Conservation (phyloP, 2,888 invertebrate genomes). For the Dusona sp. region DNA sequence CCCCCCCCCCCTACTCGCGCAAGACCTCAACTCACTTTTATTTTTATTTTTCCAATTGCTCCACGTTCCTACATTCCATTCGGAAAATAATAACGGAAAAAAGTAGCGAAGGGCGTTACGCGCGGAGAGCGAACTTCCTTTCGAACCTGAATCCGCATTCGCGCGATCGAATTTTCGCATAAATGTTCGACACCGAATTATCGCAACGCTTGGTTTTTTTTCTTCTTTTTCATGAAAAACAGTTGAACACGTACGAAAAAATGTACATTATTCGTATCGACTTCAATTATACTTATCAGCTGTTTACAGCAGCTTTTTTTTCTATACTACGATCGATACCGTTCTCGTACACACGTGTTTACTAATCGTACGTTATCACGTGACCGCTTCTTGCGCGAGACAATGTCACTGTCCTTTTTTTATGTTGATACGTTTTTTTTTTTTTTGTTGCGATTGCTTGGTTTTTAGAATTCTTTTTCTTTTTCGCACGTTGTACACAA, state of each 20-base stretch:
- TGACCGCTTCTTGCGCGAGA: not conserved
- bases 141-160: not conserved
- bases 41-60: not conserved
- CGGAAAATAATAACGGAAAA: not conserved
- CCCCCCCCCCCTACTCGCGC: not conserved
- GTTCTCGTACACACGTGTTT: constrained; percentile 44
- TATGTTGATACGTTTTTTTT: not conserved
- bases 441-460: not conserved
- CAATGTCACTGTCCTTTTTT: not conserved
- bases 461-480: not conserved
- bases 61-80: not conserved
- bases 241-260: not conserved
- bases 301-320: not conserved
- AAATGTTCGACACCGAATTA: not conserved
- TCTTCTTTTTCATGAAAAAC: not conserved
- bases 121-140: not conserved
- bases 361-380: constrained; percentile 50
- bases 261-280: not conserved
- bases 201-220: not conserved
- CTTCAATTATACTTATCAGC: not conserved
- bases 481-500: not conserved
- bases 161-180: not conserved
- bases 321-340: not conserved
- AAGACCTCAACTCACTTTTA: not conserved
- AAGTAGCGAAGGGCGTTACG: not conserved